phyloP scores from a whole-genome alignment of 2,113 vertebrate species.

The Oriolus oriolus region DNA sequence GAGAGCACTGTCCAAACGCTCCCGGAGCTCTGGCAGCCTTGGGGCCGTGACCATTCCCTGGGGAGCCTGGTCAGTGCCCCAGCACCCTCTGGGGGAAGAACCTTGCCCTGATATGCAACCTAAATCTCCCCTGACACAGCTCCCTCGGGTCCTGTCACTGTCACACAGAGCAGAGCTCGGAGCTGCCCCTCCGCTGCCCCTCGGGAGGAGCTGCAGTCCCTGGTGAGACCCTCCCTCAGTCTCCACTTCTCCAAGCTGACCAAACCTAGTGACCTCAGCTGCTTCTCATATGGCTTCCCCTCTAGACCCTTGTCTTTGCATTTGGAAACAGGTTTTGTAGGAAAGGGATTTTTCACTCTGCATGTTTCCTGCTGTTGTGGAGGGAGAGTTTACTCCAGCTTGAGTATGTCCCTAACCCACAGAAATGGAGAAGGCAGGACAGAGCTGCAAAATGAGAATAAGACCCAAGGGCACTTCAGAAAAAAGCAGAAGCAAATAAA shows the following conservation, averaged over 20 bases:
- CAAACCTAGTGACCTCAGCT: neutral
- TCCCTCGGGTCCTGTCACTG: neutral
- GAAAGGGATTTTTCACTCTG: neutral
- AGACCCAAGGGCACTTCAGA: neutral
- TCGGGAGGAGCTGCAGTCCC: neutral
- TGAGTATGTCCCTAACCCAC: neutral
- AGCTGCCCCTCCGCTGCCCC: neutral
- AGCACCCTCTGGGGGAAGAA: neutral
- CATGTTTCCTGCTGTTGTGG: neutral
- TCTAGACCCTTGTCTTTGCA: neutral
- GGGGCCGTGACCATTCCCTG: neutral
- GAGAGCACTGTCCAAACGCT: fast-evolving
- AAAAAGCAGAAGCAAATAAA: neutral
- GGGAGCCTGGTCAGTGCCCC: neutral
- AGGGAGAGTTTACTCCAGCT: neutral
- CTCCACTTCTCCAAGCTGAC: neutral
- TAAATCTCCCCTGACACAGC: neutral
- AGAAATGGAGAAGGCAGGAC: neutral
- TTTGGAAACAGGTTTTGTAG: neutral
- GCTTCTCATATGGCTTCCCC: neutral
- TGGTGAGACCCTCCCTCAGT: neutral
- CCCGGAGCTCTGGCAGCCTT: neutral
- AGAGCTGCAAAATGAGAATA: neutral
- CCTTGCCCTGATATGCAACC: neutral
- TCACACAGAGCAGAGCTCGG: neutral